Base-by-base conservation (phyloP, 2,113 vertebrate species). In the Pungitius pungitius region DNA sequence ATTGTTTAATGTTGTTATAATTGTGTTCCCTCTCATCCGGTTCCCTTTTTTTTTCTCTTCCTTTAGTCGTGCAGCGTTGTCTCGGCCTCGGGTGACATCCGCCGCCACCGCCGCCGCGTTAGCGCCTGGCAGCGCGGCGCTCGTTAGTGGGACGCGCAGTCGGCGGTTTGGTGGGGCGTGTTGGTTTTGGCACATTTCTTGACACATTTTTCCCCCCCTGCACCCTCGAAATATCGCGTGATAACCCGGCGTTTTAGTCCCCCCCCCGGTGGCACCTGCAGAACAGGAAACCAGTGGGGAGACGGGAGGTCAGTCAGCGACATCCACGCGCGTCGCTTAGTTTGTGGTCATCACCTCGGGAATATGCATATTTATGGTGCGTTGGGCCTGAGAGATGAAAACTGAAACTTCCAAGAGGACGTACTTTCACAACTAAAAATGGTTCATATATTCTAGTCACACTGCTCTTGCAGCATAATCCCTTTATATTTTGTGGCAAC, bases 1-100 rank as follows among this genome's bases (percentile, higher is more conserved):
- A 76, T 69, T 54, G 58, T 82, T 80, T 87, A 27, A 73, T 87
- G 72, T 69, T 73, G 30, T 74, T 59, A 20, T 64, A 64, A 77
- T 85, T 67, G 69, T 33, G 17, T 39, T 75, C 3, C 69, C 74
- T 68, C 78, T 57, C 60, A 14, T 56, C 22, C 37, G 7, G 73
- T 71, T 84, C 71, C 11, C 18, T 61, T 60, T 81, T 63, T n/a
- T n/a, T n/a, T n/a, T n/a, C n/a, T n/a, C n/a, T n/a, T n/a, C n/a
- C n/a, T n/a, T n/a, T n/a, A n/a, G n/a, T n/a, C n/a, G n/a, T n/a
- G n/a, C n/a, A n/a, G n/a, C n/a, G n/a, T 20, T 24, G 27, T 4
- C 40, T 18, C 7, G 26, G 62, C 62, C 64, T 18, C 60, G 24
- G 71, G 71, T 85, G 14, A 62, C 8, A 22, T 35, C 3, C 54